These are phyloP conservation scores for Hemistola chrysoprasaria DNA, from an alignment of 2,888 invertebrate species.

Conservation along the genomic window DNA sequence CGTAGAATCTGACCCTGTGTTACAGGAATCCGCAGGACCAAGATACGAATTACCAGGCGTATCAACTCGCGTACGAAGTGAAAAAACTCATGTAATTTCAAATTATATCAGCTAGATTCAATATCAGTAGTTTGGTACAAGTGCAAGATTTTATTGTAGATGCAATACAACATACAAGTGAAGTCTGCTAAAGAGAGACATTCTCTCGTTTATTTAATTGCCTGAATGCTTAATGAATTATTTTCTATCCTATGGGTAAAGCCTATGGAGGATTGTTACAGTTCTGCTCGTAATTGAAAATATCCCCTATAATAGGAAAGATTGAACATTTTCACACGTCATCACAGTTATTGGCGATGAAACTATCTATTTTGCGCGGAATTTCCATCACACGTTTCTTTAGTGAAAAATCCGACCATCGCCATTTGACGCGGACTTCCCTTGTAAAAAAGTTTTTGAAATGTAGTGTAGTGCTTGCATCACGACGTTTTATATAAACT, in stretches of 20 bases:
- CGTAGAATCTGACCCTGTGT: constrained; percentile 84
- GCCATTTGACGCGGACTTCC: constrained; percentile 41
- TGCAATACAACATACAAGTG: constrained; percentile 30
- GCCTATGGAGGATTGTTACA: no score
- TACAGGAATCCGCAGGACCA: constrained; percentile 93
- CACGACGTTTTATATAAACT: constrained; percentile 32
- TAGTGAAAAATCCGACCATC: no score
- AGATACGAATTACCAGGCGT: constrained; percentile 98
- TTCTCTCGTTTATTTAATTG: not conserved
- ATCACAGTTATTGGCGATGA: no score
- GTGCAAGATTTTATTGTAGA: constrained; percentile 41
- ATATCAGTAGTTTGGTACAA: constrained; percentile 53
- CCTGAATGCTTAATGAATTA: constrained; percentile 24
- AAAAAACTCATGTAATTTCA: constrained; percentile 99
- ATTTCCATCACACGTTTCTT: no score
- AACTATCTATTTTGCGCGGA: no score
- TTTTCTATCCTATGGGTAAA: no score
- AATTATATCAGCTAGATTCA: constrained; percentile 70
- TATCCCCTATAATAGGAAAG: no score
- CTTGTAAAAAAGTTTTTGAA: constrained; percentile 34
- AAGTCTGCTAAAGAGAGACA: constrained; percentile 41
- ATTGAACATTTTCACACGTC: no score
- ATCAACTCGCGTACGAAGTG: constrained; percentile 99
- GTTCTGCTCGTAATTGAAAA: no score
- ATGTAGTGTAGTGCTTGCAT: constrained; percentile 54